Evolutionary conservation across 2,113 vertebrate species (phyloP), one percentile per base, ranked within the genome.

Genomic region (Silurus asotus): DNA sequence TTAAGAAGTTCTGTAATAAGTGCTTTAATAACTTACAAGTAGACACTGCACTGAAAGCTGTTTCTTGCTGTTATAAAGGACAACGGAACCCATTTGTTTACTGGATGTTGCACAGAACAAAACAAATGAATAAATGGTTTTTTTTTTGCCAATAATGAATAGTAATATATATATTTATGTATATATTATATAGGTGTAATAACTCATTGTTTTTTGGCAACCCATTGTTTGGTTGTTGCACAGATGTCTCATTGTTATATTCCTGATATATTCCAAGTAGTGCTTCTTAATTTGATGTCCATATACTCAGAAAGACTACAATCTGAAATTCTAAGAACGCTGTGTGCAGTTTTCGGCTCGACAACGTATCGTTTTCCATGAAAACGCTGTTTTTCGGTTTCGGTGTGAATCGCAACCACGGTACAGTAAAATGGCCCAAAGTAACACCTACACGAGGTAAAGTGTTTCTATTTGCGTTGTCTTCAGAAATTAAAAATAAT

Each of bases 281-380:
- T 45, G 37, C 14, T 75, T 75, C 48, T 25, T 84, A 7, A 64
- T 53, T 76, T 11, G 4, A 2, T 48, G 20, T 45, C 72, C 5
- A 14, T 28, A 4, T 86, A 81, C 77, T 28, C 37, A 86, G 84
- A 85, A 86, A 49, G 77, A 61, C 25, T 14, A 78, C 17, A 17
- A 9, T 77, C 59, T 65, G 25, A 61, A 49, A 53, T 84, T 37
- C 83, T 64, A 19, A 84, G 83, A 84, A 84, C 62, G 58, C 37
- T 77, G 72, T 53, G 1, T 69, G 75, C 49, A 86, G 2, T 81
- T 80, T 37, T 49, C 74, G n/a, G 37, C 25, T 81, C 61, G 49
- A 61, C n/a, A n/a, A 13, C n/a, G 56, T 80, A 15, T 56, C 23
- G n/a, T 48, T 86, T 70, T 86, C 76, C 78, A 45, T 9, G 20